These are phyloP conservation scores for Sebastes ruberrimus DNA, from an alignment of 2,797 vertebrate genomes.

Conservation along the genomic window DNA sequence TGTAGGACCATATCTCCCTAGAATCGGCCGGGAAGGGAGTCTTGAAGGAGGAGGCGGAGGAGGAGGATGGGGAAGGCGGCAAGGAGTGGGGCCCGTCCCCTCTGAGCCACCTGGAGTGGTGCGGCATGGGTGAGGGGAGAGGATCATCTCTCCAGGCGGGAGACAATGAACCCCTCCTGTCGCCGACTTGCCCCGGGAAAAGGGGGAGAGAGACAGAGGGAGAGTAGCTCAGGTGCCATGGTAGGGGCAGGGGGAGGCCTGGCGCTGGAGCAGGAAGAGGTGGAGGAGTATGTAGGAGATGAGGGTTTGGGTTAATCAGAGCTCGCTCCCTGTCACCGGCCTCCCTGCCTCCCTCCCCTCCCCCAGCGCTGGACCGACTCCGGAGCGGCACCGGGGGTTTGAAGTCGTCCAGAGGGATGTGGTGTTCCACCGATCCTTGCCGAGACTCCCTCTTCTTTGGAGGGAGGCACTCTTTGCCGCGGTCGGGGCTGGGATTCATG, in stretches of 20 bases:
- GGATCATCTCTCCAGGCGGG: conserved; percentile 81
- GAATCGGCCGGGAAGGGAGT: conserved; percentile 75
- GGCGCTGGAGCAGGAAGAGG: conserved; percentile 69
- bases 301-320: conserved; percentile 67
- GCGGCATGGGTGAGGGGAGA: conserved; percentile 65
- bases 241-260: conserved; percentile 67
- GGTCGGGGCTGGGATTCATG: conserved; percentile 88
- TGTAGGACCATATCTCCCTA: conserved; percentile 82
- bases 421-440: conserved; percentile 80
- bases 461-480: conserved; percentile 86
- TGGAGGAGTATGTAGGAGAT: conserved; percentile 69
- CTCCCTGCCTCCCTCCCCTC: conserved; percentile 76
- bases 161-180: conserved; percentile 75
- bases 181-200: conserved; percentile 70
- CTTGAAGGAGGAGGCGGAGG: conserved; percentile 79
- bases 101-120: conserved; percentile 79
- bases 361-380: conserved; percentile 64
- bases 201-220: conserved; percentile 74
- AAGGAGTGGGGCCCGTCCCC: conserved; percentile 69
- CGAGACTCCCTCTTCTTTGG: conserved; percentile 87
- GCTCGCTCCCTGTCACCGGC: conserved; percentile 58
- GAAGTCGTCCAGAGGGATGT: conserved; percentile 79
- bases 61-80: conserved; percentile 72
- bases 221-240: conserved; percentile 80
- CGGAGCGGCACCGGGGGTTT: conserved; percentile 83